Conservation (phyloP, 2,797 vertebrate genomes). For the Macrochelys suwanniensis region DNA sequence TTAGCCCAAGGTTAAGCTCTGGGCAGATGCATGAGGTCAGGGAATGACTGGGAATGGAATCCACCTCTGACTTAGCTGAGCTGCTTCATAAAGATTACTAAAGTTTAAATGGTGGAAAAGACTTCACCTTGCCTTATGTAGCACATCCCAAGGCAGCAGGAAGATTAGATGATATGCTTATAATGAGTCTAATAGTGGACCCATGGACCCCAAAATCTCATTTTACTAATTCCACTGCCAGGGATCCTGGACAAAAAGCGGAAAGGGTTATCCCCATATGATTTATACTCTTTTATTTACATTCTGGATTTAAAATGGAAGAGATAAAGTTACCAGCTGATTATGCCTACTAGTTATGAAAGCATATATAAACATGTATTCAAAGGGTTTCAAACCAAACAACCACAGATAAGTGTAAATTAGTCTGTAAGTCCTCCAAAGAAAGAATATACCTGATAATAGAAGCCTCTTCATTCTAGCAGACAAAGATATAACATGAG, state of each 20-base stretch:
- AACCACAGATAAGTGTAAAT: neutral
- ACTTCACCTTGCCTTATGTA: neutral
- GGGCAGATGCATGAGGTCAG: neutral
- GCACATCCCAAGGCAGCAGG: neutral
- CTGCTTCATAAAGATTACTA: neutral
- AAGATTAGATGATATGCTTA: neutral
- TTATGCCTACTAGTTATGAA: neutral
- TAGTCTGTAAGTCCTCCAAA: neutral
- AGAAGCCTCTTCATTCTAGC: neutral
- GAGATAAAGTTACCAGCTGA: neutral
- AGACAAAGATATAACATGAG: neutral
- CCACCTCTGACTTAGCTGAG: neutral
- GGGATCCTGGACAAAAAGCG: neutral
- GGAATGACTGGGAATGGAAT: neutral
- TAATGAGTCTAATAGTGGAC: neutral
- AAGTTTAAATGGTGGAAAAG: neutral
- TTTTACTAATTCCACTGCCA: neutral
- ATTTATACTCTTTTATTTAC: neutral
- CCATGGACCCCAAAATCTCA: neutral
- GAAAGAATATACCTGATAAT: neutral
- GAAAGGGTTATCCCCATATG: accelerated
- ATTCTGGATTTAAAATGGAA: neutral
- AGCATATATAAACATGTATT: neutral
- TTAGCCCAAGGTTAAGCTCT: neutral
- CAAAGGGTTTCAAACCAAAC: neutral